These are phyloP conservation scores for Psylliodes chrysocephalus DNA, from an alignment of 2,888 invertebrate genomes.

Conservation along the genomic window DNA sequence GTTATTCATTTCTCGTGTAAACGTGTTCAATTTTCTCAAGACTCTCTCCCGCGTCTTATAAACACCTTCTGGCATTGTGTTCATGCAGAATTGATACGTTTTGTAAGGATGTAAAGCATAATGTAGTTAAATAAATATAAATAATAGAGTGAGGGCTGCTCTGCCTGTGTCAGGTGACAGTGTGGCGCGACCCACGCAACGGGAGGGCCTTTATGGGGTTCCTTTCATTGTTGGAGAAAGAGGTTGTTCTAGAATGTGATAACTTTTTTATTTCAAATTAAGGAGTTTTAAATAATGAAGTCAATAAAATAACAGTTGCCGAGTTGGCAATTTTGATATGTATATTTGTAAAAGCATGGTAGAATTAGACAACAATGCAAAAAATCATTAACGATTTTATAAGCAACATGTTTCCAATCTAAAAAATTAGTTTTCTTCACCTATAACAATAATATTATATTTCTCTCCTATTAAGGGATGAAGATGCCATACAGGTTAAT, in stretches of 20 bases:
- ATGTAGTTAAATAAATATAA: conserved; percentile 57
- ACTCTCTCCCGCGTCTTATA: conserved; percentile 17
- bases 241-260: conserved; percentile 8
- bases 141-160: conserved; percentile 57
- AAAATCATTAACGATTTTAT: too few species aligned
- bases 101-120: conserved; percentile 54
- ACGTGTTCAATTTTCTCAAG: conserved; percentile 34
- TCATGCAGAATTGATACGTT: conserved; percentile 54
- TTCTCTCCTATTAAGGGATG: too few species aligned
- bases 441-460: too few species aligned
- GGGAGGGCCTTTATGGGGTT: conserved; percentile 35
- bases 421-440: too few species aligned
- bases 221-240: conserved; percentile 27
- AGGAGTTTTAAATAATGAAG: too few species aligned
- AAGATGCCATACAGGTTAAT: too few species aligned
- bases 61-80: conserved; percentile 35
- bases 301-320: too few species aligned
- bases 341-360: too few species aligned
- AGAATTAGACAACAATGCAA: too few species aligned
- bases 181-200: conserved; percentile 55
- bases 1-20: conserved; percentile 24
- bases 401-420: too few species aligned
- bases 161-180: conserved; percentile 58
- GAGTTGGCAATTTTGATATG: too few species aligned
- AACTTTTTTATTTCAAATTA: conserved; percentile 13